These are phyloP conservation scores for Sycobia sp. DNA, from an alignment of 1,140 invertebrate genomes.

Conservation along the genomic window DNA sequence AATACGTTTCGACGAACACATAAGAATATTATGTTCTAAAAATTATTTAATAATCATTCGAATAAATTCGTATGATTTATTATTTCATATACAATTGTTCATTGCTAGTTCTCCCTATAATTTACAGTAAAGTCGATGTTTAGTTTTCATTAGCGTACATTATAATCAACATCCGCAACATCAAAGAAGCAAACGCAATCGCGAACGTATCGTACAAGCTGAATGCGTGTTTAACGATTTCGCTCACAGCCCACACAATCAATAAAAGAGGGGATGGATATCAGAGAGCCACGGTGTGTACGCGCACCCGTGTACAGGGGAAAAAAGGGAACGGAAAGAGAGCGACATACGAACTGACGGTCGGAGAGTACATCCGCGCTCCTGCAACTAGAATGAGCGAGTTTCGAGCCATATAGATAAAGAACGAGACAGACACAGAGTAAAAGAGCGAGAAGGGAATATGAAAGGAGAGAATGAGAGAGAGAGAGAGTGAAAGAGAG, in stretches of 20 bases:
- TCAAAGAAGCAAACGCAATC: slow-evolving; percentile 17
- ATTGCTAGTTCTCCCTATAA: too few species aligned
- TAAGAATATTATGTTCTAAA: too few species aligned
- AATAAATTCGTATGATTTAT: too few species aligned
- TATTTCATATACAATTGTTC: too few species aligned
- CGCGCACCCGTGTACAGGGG: not conserved
- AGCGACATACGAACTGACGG: not conserved
- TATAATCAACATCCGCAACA: slow-evolving; percentile 22
- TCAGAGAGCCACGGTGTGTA: not conserved
- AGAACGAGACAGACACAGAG: too few species aligned
- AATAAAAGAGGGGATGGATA: slow-evolving; percentile 31
- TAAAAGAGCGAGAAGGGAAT: too few species aligned
- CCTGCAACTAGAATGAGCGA: not conserved
- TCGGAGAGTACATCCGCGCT: not conserved
- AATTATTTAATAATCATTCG: too few species aligned
- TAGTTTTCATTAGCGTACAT: slow-evolving; percentile 11
- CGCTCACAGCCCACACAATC: slow-evolving; percentile 13
- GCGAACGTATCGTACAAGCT: slow-evolving; percentile 3
- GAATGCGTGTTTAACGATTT: slow-evolving; percentile 25
- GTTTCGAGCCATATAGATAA: not conserved
- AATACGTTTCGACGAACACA: too few species aligned
- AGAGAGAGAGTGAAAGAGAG: too few species aligned
- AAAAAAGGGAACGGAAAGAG: slow-evolving; percentile 2
- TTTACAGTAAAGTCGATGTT: too few species aligned
- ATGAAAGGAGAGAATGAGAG: too few species aligned